phyloP scores from a whole-genome alignment of 2,113 vertebrate genomes.

The Oreochromis tanganicae region DNA sequence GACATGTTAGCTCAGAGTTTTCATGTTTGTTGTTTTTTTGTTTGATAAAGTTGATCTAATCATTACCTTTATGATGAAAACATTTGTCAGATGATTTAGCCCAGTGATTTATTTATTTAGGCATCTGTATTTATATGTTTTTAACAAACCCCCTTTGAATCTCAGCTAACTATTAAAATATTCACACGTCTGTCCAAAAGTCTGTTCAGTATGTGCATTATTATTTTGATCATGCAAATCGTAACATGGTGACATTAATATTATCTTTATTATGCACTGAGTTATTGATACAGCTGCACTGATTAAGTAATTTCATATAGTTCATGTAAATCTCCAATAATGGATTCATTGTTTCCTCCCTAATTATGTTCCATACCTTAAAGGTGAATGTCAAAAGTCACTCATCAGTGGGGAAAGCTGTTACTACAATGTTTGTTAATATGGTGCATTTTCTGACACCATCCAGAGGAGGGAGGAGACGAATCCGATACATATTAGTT shows the following conservation, averaged over 20 bases:
- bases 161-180: not conserved
- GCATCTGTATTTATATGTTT: not conserved
- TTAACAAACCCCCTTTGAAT: not conserved
- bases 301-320: not conserved
- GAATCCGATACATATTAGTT: not conserved
- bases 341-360: not conserved
- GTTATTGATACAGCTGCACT: not conserved
- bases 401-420: not conserved
- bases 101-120: not conserved
- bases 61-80: not conserved
- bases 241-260: not conserved
- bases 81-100: rapidly evolving
- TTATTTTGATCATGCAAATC: not conserved
- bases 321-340: not conserved
- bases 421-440: not conserved
- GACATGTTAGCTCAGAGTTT: not conserved
- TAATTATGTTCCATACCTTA: not conserved
- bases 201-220: not conserved
- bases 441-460: not conserved
- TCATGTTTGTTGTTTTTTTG: not conserved
- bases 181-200: not conserved
- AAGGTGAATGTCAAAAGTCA: not conserved
- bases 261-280: not conserved
- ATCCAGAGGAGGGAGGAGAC: not conserved
- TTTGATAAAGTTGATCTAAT: not conserved